Conservation (phyloP, 1,140 invertebrate genomes). For the Danaus plexippus region DNA sequence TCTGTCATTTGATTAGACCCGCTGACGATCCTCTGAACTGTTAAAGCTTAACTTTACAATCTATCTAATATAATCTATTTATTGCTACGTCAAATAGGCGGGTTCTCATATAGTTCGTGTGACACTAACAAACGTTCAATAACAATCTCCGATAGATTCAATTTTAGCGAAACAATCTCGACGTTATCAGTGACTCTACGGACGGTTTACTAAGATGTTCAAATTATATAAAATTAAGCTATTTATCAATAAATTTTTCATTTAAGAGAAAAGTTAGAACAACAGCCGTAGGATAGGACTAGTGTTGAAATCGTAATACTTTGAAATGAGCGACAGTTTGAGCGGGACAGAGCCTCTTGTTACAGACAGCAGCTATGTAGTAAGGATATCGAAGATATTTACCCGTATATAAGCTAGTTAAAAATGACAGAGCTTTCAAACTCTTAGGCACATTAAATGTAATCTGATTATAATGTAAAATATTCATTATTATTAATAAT, state of each 20-base stretch:
- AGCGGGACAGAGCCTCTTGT: conserved; percentile 37
- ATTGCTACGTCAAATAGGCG: conserved; percentile 70
- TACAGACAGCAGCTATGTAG: conserved; percentile 23
- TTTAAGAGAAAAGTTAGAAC: conserved; percentile 1
- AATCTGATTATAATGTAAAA: conserved; percentile 29
- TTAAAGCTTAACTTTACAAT: conserved; percentile 62
- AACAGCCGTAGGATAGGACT: no score
- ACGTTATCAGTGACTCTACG: conserved; percentile 26
- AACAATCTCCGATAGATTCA: background rate
- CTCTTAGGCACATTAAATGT: conserved; percentile 59
- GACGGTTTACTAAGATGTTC: conserved; percentile 48
- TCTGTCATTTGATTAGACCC: conserved; percentile 27
- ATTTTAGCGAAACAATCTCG: conserved; percentile 10
- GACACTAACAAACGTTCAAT: conserved; percentile 50
- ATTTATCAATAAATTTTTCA: background rate
- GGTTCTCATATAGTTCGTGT: conserved; percentile 59
- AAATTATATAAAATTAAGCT: conserved; percentile 22
- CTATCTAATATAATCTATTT: conserved; percentile 67
- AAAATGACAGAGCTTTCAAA: conserved; percentile 37
- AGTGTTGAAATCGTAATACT: no score
- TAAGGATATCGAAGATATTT: conserved; percentile 24
- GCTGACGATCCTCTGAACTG: conserved; percentile 37
- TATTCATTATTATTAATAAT: conserved; percentile 7
- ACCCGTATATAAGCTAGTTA: conserved; percentile 29
- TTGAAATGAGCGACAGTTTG: conserved; percentile 8